Conservation (phyloP, 2,888 invertebrate genomes). For the Marasmarcha lunaedactyla region DNA sequence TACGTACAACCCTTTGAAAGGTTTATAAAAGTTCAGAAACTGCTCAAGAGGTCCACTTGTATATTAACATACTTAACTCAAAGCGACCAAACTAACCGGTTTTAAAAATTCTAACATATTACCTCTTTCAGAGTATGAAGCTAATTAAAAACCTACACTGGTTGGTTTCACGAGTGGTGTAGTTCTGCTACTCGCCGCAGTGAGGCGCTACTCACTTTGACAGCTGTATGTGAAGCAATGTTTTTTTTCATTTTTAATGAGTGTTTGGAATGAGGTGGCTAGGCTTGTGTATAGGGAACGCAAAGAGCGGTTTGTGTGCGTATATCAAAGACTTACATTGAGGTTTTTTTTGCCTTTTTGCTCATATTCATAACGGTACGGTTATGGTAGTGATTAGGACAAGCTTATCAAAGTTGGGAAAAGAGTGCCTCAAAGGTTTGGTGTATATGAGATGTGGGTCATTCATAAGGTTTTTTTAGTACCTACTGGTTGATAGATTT, state of each 20-base stretch:
- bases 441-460: too few species aligned
- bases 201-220: constrained; percentile 61
- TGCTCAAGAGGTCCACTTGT: constrained; percentile 39
- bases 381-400: background rate
- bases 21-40: background rate
- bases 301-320: constrained; percentile 26
- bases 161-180: constrained; percentile 56
- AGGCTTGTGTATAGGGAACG: constrained; percentile 31
- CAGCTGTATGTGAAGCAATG: constrained; percentile 16
- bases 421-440: background rate
- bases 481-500: too few species aligned
- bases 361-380: constrained; percentile 36
- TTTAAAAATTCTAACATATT: constrained; percentile 53
- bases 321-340: constrained; percentile 50
- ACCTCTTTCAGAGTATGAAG: constrained; percentile 58
- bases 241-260: constrained; percentile 49
- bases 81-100: constrained; percentile 62
- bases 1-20: too few species aligned
- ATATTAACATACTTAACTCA: constrained; percentile 66
- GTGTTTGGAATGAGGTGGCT: constrained; percentile 49
- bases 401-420: background rate
- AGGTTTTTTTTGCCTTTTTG: constrained; percentile 30
- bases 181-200: constrained; percentile 64
- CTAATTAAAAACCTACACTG: constrained; percentile 69
- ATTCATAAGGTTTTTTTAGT: too few species aligned